Percentiles rank a stretch among this genome's conserved stretches.
Evolutionary conservation across 1,140 invertebrate species (phyloP).

Genomic region (Pseudomyrmex cubaensis): DNA sequence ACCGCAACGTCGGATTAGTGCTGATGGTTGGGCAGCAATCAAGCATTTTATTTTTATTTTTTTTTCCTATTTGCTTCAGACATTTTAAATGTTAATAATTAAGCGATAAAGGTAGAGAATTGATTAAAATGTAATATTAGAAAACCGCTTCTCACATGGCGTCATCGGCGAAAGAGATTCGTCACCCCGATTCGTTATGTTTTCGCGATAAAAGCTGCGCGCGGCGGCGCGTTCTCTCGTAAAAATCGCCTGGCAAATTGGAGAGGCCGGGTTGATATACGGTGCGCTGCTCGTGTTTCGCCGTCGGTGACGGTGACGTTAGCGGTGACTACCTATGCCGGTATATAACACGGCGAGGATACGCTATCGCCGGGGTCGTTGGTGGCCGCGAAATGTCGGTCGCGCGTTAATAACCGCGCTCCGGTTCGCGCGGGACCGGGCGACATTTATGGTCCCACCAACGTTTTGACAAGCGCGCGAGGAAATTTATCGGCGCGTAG

Average conservation of each 20-base stretch:
- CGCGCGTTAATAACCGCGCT: slow-evolving; percentile 61
- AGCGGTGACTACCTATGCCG: slow-evolving; percentile 12
- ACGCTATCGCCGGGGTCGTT: slow-evolving; percentile 41
- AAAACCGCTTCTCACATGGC: background rate
- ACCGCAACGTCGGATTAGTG: background rate
- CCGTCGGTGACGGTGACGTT: slow-evolving; percentile 31
- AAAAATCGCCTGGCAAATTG: slow-evolving; percentile 77
- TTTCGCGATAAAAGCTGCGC: slow-evolving; percentile 24
- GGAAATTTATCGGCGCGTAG: slow-evolving; percentile 74
- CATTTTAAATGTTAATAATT: background rate
- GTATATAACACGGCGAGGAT: background rate
- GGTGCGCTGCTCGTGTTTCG: slow-evolving; percentile 57
- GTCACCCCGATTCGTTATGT: slow-evolving; percentile 22
- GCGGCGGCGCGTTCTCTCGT: slow-evolving; percentile 31
- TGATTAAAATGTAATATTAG: background rate
- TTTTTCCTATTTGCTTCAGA: background rate
- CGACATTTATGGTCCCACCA: slow-evolving; percentile 59
- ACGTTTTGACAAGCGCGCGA: slow-evolving; percentile 77
- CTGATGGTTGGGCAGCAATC: background rate
- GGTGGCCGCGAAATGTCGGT: slow-evolving; percentile 51
- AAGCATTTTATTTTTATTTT: background rate
- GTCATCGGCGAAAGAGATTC: slow-evolving; percentile 8
- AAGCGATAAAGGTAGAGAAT: too few species aligned
- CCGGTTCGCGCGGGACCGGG: slow-evolving; percentile 42
- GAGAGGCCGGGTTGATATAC: slow-evolving; percentile 67